Evolutionary conservation across 2,888 invertebrate genomes (phyloP), one percentile per base, ranked within the genome.

Genomic region (Cotesia congregata): DNA sequence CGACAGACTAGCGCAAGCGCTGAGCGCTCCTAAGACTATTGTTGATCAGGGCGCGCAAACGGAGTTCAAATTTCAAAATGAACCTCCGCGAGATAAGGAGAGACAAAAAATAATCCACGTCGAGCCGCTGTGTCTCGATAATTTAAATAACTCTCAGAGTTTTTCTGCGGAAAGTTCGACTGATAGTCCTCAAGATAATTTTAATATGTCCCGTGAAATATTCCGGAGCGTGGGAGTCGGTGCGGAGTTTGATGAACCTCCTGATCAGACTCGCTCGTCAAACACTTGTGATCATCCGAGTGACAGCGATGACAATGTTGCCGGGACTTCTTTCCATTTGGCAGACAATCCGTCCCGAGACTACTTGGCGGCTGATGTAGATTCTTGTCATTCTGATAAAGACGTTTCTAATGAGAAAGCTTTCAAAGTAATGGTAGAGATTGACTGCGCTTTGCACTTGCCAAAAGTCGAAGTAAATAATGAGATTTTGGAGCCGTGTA

Each of bases 401-500:
- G 60, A 74, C 12, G 5, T 15, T 5, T 3, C 5, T 38, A 40
- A 15, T 3, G 41, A 68, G 5, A 30, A 15, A 61, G 83, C 82
- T 61, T 91, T 92, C 80, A 91, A 90, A 84, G 91, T 91, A 50
- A 87, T 89, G 4, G 85, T 93, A 60, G 90, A 91, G 74, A 91
- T 93, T 71, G 91, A 92, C 74, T 90, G 90, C 79, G 93, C 93
- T 1, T 87, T 92, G 67, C 91, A 92, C 85, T 87, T 93, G 78
- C 92, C 92, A 0, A 88, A 87, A 38, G 88, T 90, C 78, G 83
- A 88, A 84, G 84, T 82, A 79, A 20, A 75, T 6, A 80, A 90
- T 41, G 90, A 91, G 72, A 88, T 89, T 20, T 88, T 91, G 12
- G 90, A 91, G 69, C 93, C 93, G 7, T 92, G 91, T 83, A 91